Evolutionary conservation across 2,113 vertebrate species (phyloP), one percentile per base, ranked within the genome.

Genomic region (Chaetodon trifascialis): DNA sequence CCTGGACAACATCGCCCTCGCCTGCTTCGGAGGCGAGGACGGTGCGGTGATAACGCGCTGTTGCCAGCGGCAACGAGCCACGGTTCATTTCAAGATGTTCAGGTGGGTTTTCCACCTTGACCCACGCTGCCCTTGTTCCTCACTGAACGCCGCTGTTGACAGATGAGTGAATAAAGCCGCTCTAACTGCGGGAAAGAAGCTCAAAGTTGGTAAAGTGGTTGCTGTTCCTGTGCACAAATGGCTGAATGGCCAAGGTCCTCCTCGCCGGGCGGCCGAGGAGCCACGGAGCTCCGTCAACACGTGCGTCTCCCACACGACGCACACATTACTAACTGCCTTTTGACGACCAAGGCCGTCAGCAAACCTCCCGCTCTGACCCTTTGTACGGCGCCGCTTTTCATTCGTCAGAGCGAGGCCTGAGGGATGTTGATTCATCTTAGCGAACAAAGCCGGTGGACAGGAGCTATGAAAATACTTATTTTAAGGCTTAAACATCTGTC

Each of bases 161-260:
- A 52, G 44, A 34, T 16, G 44, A 69, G 23, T 78, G 86, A 78
- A 82, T 83, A 38, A 59, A 79, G 19, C 51, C 17, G 68, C 68
- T 38, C 1, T 1, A 51, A n/a, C 44, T 46, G 69, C 11, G 49
- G 44, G 11, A 58, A 11, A 51, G 46, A 36, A 30, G 2, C 11
- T 81, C 52, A 40, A 34, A 36, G 52, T 69, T 38, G 25, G 34
- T 34, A 54, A 80, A 70, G 70, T 7, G 2, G 71, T 79, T 55
- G 59, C 72, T 54, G 87, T 86, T 85, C n/a, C 70, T 73, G 38
- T 42, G 66, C 67, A 73, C 16, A 11, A 66, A 16, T 14, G 5
- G 23, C 59, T 76, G 81, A 89, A 83, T 65, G 67, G 86, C 73
- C 82, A 83, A 86, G 89, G 90, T 91, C 77, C 82, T 84, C 76